Conservation (phyloP, 1,140 invertebrate genomes). For the Melipona quadrifasciata region DNA sequence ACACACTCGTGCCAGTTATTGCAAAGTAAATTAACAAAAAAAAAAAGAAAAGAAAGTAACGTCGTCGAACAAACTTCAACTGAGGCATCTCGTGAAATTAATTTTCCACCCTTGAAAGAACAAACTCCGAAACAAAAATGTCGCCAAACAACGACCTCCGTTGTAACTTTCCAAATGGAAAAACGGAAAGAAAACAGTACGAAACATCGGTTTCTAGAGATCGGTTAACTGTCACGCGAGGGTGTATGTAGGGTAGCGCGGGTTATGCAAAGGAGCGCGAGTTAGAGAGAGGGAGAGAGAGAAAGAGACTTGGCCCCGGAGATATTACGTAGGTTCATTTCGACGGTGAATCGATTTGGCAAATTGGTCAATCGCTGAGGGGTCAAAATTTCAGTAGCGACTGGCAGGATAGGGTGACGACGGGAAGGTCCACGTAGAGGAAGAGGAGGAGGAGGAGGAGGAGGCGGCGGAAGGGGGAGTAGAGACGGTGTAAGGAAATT, state of each 20-base stretch:
- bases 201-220: too few relatives aligned
- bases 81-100: too few relatives aligned
- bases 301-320: constrained; percentile 10
- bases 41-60: too few relatives aligned
- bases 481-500: constrained; percentile 81
- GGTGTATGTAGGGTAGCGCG: constrained; percentile 4
- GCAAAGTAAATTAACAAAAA: too few relatives aligned
- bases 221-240: neutral
- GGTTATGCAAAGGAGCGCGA: constrained; percentile 40
- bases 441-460: constrained; percentile 1
- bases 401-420: constrained; percentile 54
- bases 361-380: constrained; percentile 81
- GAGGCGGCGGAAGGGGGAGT: constrained; percentile 36
- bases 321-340: constrained; percentile 75
- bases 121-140: neutral
- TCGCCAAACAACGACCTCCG: neutral
- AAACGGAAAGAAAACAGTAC: neutral
- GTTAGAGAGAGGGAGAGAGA: neutral
- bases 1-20: too few relatives aligned
- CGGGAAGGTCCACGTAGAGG: constrained; percentile 25
- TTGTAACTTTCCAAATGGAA: neutral
- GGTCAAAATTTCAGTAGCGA: constrained; percentile 72
- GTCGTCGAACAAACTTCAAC: too few relatives aligned
- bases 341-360: constrained; percentile 75
- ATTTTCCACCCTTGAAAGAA: too few relatives aligned